Evolutionary conservation across 1,140 invertebrate genomes (phyloP).

Genomic region (Lethrus apterus): DNA sequence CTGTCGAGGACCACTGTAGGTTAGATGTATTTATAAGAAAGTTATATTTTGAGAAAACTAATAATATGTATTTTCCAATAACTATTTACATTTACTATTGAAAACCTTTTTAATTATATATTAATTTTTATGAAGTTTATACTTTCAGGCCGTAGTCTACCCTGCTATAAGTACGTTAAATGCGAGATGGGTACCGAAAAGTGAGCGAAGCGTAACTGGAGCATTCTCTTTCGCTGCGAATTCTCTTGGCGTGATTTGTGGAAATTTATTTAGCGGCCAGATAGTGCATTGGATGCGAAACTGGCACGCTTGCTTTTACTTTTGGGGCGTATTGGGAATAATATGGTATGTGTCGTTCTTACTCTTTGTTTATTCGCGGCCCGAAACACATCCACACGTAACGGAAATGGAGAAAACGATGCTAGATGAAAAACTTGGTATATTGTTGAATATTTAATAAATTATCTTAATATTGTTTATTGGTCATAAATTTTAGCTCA

Average conservation of each 20-base stretch:
- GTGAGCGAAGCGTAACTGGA: conserved; percentile 2
- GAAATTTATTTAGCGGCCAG: conserved; percentile 4
- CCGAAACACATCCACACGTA: background rate
- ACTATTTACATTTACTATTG: background rate
- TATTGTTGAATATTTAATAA: no score
- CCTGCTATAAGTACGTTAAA: background rate
- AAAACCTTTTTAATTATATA: no score
- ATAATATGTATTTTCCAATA: background rate
- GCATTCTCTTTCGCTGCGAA: conserved; percentile 10
- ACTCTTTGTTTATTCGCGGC: conserved; percentile 1
- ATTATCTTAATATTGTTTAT: no score
- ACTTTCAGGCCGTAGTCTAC: conserved; percentile 6
- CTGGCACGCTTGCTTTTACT: conserved; percentile 5
- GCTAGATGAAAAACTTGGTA: background rate
- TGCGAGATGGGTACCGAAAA: conserved; percentile 14
- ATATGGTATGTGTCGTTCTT: conserved; percentile 2
- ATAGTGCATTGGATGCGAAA: background rate
- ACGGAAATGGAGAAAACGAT: background rate
- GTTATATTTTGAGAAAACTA: background rate
- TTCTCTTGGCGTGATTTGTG: conserved; percentile 1
- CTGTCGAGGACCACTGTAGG: no score
- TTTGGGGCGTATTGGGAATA: conserved; percentile 5
- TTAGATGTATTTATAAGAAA: background rate
- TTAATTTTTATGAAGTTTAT: conserved; percentile 1
- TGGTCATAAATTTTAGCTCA: no score